A percentile compares a stretch with the other conserved stretches of the same genome.
phyloP scores from a whole-genome alignment of 2,113 vertebrate species.

The Mus pahari region DNA sequence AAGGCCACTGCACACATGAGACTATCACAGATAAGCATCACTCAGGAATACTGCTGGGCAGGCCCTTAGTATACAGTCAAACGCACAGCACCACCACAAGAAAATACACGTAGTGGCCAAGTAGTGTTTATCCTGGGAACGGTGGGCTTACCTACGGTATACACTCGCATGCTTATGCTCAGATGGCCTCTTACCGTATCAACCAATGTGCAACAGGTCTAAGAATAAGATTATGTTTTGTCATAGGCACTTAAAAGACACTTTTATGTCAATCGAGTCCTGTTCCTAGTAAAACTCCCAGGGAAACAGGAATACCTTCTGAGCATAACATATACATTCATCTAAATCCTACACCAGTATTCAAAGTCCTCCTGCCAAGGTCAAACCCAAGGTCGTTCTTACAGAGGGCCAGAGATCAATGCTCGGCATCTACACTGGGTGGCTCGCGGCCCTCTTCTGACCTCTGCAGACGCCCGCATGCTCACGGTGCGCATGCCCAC shows the following conservation, averaged over 20 bases:
- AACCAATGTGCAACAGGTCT: neutral
- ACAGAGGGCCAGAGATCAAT: neutral
- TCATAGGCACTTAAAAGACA: neutral
- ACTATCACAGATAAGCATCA: neutral
- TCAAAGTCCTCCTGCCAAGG: neutral
- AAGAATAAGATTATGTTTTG: neutral
- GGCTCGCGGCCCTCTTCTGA: neutral
- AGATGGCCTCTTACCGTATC: neutral
- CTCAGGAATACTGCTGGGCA: neutral
- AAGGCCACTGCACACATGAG: neutral
- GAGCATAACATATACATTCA: neutral
- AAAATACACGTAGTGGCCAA: neutral
- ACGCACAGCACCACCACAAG: neutral
- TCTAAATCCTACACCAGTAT: neutral
- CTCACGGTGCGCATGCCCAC: too few species aligned
- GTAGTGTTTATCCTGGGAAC: neutral
- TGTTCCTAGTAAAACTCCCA: neutral
- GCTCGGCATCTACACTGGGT: neutral
- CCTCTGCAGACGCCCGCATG: neutral
- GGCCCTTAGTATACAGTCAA: neutral
- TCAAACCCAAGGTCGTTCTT: neutral
- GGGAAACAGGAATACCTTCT: neutral
- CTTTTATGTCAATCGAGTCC: neutral
- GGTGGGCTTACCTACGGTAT: neutral
- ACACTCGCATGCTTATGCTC: neutral